Base-by-base conservation (phyloP, 2,113 vertebrate genomes). In the Cottus gobio region DNA sequence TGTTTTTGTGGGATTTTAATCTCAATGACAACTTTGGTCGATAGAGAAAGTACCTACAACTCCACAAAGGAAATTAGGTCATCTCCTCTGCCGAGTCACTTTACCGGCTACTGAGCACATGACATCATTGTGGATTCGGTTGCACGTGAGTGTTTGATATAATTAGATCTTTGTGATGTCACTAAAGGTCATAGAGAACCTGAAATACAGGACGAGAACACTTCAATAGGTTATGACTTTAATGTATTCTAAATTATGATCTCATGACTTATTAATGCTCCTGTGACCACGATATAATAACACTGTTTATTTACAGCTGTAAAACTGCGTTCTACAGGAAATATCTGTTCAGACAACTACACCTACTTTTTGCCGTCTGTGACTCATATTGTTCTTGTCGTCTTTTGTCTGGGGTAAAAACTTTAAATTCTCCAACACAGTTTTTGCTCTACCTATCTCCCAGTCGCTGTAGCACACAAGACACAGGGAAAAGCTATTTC, bases 11-110 rank as follows among this genome's bases (percentile, higher is more conserved):
- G 30, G 5, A 65, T 42, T 69, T 57, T 20, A 24, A 30, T 61
- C n/a, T 72, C 15, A 30, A 30, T 4, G 13, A 75, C 12, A 37
- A 62, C 42, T 57, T 39, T 44, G 5, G 58, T 76, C 30, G 16
- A 50, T 16, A 73, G 15, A 66, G 39, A 85, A 84, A 87, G 54
- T 76, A 79, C 72, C 82, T 37, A 83, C 84, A 87, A 79, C 46
- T 56, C 71, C 52, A 46, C 71, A 68, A 71, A 85, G 89, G 91
- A 94, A 92, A 90, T 92, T 81, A 88, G 85, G 81, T 92, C 85
- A 91, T 76, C 83, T 68, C 74, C 66, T 79, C 60, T 71, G 50
- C 63, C 44, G 2, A 80, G 71, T 87, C 77, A 85, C 75, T 81
- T 24, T n/a, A 48, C 37, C 37, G n/a, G 48, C 54, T 26, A 28